phyloP scores from a whole-genome alignment of 2,888 invertebrate genomes.

The Candidula unifasciata region DNA sequence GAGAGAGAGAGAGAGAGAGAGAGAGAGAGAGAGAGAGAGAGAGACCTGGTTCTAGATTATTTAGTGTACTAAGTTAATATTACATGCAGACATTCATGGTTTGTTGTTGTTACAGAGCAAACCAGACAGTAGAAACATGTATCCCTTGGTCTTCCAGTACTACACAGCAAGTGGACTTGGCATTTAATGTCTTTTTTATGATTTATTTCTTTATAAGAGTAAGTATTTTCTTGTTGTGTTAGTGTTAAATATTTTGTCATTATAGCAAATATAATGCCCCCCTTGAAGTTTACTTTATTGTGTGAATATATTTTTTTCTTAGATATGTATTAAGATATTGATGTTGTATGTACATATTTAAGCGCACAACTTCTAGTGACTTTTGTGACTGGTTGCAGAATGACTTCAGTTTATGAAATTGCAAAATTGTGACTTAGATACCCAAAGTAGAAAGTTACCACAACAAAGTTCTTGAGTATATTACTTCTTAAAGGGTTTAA shows the following conservation, averaged over 20 bases:
- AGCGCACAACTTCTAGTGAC: too few species aligned
- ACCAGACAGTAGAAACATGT: slow-evolving; percentile 92
- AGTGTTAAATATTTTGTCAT: neutral
- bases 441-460: too few species aligned
- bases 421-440: too few species aligned
- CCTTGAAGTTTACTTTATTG: neutral
- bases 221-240: slow-evolving; percentile 79
- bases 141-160: slow-evolving; percentile 99
- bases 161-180: slow-evolving; percentile 99
- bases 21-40: neutral
- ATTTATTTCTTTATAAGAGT: slow-evolving; percentile 99
- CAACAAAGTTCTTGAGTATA: too few species aligned
- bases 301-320: neutral
- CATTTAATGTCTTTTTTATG: slow-evolving; percentile 99
- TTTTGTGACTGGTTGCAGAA: too few species aligned
- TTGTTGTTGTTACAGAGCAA: slow-evolving; percentile 41
- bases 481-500: too few species aligned
- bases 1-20: neutral
- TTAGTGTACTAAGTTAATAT: neutral
- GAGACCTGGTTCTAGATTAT: too few species aligned
- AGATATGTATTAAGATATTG: neutral
- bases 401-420: too few species aligned
- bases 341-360: too few species aligned
- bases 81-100: neutral
- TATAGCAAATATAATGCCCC: neutral